A percentile compares a stretch with the other conserved stretches of the same genome.
These are phyloP conservation scores for Bos javanicus DNA, from an alignment of 2,113 vertebrate species.

Conservation along the genomic window DNA sequence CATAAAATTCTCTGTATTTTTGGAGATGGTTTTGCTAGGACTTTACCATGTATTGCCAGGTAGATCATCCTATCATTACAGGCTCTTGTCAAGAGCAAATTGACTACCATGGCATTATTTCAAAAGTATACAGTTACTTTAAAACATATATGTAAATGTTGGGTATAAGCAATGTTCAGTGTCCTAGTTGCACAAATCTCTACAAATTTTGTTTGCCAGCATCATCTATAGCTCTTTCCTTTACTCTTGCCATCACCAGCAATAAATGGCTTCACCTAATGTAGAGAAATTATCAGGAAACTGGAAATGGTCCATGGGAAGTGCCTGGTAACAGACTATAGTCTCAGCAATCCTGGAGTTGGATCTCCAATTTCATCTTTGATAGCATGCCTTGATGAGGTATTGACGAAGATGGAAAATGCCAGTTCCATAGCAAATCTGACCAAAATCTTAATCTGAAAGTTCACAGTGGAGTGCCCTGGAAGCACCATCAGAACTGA, in stretches of 20 bases:
- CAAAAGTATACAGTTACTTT: neutral
- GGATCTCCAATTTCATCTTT: neutral
- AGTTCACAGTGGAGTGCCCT: neutral
- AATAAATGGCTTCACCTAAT: slow-evolving; percentile 7
- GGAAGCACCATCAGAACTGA: neutral
- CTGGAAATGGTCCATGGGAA: neutral
- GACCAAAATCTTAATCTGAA: neutral
- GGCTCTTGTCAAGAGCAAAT: neutral
- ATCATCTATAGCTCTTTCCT: neutral
- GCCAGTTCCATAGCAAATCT: neutral
- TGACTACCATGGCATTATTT: neutral
- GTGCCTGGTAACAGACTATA: neutral
- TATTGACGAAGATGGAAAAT: neutral
- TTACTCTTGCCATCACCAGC: neutral
- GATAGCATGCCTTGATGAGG: neutral
- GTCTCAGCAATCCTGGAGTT: neutral
- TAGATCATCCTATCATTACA: neutral
- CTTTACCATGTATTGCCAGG: neutral
- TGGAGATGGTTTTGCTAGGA: neutral
- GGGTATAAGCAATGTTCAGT: neutral
- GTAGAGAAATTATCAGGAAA: neutral
- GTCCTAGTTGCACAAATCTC: neutral
- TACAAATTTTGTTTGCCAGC: neutral
- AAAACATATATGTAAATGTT: neutral
- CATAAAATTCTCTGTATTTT: neutral